Evolutionary conservation across 1,140 invertebrate species (phyloP).

Genomic region (Vollenhovia emeryi): DNA sequence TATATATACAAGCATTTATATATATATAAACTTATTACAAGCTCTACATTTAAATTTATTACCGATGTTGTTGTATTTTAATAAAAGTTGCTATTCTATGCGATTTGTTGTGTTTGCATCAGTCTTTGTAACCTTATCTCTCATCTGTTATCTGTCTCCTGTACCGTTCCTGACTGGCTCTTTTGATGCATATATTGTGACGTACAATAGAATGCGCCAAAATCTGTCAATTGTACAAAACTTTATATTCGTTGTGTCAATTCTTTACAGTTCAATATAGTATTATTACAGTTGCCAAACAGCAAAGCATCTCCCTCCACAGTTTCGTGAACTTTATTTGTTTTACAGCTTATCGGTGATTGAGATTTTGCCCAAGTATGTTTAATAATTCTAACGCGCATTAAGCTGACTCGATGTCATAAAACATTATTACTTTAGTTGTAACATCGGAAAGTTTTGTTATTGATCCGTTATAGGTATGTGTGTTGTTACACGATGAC

Average conservation of each 20-base stretch:
- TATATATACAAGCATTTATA: slow-evolving; percentile 57
- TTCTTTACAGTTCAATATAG: background rate
- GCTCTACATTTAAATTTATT: slow-evolving; percentile 69
- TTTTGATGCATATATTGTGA: slow-evolving; percentile 36
- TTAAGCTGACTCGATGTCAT: background rate
- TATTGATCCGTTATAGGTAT: background rate
- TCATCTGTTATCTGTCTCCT: slow-evolving; percentile 75
- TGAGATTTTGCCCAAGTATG: slow-evolving; percentile 2
- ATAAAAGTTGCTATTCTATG: slow-evolving; percentile 83
- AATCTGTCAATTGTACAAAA: background rate
- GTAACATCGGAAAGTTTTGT: background rate
- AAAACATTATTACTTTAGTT: background rate
- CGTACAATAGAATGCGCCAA: background rate
- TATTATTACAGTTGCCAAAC: slow-evolving; percentile 1
- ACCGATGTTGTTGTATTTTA: slow-evolving; percentile 83
- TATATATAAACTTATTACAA: slow-evolving; percentile 63
- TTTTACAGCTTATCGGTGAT: background rate
- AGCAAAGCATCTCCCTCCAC: background rate
- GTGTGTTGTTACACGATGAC: background rate
- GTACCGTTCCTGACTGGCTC: slow-evolving; percentile 78
- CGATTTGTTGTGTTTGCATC: slow-evolving; percentile 81
- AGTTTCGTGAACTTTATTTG: slow-evolving; percentile 8
- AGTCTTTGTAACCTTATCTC: slow-evolving; percentile 81
- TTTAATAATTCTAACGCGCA: background rate
- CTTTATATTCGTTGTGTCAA: background rate